Conservation (phyloP, 2,113 vertebrate species). For the Corydoras maculifer region DNA sequence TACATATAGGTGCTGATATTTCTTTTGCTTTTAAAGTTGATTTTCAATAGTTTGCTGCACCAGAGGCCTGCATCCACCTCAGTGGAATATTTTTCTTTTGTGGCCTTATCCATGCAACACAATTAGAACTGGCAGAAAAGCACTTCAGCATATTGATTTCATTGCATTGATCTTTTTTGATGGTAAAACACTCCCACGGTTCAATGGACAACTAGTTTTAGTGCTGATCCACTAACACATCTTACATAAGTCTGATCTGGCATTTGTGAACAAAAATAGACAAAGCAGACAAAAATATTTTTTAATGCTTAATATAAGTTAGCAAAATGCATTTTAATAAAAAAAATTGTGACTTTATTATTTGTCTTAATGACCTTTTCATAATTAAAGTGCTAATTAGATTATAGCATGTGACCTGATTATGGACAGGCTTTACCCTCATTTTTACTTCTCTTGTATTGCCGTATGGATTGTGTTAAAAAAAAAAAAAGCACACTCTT, state of each 20-base stretch:
- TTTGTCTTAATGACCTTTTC: no score
- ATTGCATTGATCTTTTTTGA: slow-evolving; percentile 36
- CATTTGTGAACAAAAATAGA: not conserved
- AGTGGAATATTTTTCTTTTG: slow-evolving; percentile 24
- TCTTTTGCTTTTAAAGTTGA: not conserved
- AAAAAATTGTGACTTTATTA: no score
- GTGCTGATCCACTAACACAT: slow-evolving; percentile 27
- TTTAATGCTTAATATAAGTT: no score
- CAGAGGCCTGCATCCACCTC: not conserved
- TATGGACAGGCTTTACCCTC: no score
- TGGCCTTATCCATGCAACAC: slow-evolving; percentile 19
- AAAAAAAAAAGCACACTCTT: no score
- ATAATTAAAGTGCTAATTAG: no score
- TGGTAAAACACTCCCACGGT: slow-evolving; percentile 32
- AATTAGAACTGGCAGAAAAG: slow-evolving; percentile 29
- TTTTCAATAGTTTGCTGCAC: slow-evolving; percentile 6
- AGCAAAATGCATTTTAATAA: no score
- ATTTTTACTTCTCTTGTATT: no score
- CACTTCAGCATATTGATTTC: slow-evolving; percentile 42
- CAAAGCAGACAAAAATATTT: no score
- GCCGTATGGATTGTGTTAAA: no score
- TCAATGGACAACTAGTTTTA: slow-evolving; percentile 23
- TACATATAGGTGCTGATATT: slow-evolving; percentile 16
- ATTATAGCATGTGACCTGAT: no score
- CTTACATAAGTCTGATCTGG: slow-evolving; percentile 9